Evolutionary conservation across 2,113 vertebrate species (phyloP).

Genomic region (Zosterops japonicus): DNA sequence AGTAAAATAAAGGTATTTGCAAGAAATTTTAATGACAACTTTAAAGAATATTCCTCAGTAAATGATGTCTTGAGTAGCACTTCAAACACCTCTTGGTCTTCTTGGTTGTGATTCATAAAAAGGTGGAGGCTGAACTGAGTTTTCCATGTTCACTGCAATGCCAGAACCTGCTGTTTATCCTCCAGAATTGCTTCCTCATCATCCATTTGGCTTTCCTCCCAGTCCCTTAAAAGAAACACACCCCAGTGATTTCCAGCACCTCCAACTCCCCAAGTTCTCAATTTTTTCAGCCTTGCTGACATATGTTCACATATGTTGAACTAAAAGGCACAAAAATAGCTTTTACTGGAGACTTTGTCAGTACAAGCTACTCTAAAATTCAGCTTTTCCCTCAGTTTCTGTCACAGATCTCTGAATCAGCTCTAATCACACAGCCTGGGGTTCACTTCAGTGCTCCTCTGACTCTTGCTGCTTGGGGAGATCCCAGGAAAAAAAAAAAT

Average conservation of each 20-base stretch:
- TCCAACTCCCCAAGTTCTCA: not conserved
- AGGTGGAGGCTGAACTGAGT: not conserved
- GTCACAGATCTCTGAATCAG: not conserved
- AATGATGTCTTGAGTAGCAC: not conserved
- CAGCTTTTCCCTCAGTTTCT: not conserved
- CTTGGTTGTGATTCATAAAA: not conserved
- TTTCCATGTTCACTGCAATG: constrained; percentile 62
- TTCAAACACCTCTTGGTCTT: not conserved
- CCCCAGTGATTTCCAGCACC: not conserved
- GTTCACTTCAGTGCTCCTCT: not conserved
- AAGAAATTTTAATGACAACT: constrained; percentile 9
- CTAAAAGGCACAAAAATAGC: not conserved
- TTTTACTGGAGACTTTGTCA: not conserved
- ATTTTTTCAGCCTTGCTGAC: not conserved
- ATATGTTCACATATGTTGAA: not conserved
- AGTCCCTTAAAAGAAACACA: constrained; percentile 41
- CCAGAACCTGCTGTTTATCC: constrained; percentile 76
- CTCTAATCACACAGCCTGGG: not conserved
- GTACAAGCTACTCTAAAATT: not conserved
- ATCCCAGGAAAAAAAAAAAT: not conserved
- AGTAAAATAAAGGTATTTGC: not conserved
- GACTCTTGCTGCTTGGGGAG: not conserved
- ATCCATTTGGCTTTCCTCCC: constrained; percentile 66
- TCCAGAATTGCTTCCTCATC: constrained; percentile 70
- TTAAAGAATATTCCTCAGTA: not conserved